Conservation (phyloP, 2,888 invertebrate species). For the Clusia tigrina region DNA sequence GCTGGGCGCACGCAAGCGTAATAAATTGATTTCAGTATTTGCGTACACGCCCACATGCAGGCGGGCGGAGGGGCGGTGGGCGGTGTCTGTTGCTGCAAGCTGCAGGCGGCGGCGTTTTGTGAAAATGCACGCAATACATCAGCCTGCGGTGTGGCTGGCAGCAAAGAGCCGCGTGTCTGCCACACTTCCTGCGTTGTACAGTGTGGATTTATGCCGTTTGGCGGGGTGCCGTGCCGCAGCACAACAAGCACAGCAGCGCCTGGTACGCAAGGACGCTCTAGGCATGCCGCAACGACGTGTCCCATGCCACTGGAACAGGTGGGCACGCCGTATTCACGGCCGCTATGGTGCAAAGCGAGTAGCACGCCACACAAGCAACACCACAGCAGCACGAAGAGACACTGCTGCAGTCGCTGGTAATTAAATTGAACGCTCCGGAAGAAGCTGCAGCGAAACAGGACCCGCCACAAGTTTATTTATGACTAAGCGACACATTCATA, state of each 20-base stretch:
- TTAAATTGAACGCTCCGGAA: background rate
- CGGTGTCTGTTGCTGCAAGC: background rate
- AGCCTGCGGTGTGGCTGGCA: background rate
- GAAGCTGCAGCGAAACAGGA: background rate
- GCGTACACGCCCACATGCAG: too few relatives aligned
- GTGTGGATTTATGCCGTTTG: background rate
- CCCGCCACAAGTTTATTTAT: slow-evolving; percentile 2
- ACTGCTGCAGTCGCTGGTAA: background rate
- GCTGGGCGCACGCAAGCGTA: background rate
- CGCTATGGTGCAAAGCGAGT: background rate
- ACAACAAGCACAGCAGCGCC: background rate
- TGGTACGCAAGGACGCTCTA: too few relatives aligned
- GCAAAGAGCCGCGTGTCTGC: background rate
- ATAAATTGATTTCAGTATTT: background rate
- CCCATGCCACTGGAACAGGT: too few relatives aligned
- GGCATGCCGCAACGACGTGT: too few relatives aligned
- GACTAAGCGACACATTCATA: background rate
- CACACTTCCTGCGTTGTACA: background rate
- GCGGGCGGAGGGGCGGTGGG: background rate
- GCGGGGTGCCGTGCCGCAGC: background rate
- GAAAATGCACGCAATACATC: background rate
- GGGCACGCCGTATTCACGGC: background rate
- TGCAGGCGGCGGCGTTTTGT: background rate
- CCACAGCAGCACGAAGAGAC: background rate
- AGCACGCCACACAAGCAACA: background rate